Evolutionary conservation across 2,797 vertebrate species (phyloP).

Genomic region (Pangasius macronema): DNA sequence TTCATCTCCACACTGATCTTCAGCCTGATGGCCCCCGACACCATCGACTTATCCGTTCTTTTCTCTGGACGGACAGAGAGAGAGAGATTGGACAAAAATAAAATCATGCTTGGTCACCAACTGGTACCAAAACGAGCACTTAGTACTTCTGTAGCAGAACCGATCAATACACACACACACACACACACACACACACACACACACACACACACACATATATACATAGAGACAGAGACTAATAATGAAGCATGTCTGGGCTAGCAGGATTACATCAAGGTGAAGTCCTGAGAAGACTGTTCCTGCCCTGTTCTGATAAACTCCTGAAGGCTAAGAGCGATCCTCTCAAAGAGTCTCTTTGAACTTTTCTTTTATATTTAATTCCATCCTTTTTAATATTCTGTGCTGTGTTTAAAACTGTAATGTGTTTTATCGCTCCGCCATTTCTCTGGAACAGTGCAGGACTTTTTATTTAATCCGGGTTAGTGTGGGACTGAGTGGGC

Average conservation of each 20-base stretch:
- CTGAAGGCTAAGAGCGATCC: neutral
- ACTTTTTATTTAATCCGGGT: neutral
- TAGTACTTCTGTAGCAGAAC: neutral
- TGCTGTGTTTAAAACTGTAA: neutral
- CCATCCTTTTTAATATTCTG: too few relatives aligned
- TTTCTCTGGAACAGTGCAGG: neutral
- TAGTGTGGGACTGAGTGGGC: neutral
- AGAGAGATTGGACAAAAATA: neutral
- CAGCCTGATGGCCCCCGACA: constrained; percentile 93
- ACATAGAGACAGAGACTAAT: too few relatives aligned
- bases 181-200: too few relatives aligned
- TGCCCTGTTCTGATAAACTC: neutral
- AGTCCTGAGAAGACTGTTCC: neutral
- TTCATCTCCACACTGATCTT: constrained; percentile 99
- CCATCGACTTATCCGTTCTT: constrained; percentile 95
- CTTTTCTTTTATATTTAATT: too few relatives aligned
- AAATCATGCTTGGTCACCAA: neutral
- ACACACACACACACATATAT: too few relatives aligned
- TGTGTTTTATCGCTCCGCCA: neutral
- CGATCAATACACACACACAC: too few relatives aligned
- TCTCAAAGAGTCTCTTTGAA: neutral
- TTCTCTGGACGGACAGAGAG: constrained; percentile 78
- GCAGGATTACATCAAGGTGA: too few relatives aligned
- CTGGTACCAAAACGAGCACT: neutral
- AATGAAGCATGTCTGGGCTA: too few relatives aligned